Conservation (phyloP, 2,888 invertebrate species). For the Trachelus stipa region DNA sequence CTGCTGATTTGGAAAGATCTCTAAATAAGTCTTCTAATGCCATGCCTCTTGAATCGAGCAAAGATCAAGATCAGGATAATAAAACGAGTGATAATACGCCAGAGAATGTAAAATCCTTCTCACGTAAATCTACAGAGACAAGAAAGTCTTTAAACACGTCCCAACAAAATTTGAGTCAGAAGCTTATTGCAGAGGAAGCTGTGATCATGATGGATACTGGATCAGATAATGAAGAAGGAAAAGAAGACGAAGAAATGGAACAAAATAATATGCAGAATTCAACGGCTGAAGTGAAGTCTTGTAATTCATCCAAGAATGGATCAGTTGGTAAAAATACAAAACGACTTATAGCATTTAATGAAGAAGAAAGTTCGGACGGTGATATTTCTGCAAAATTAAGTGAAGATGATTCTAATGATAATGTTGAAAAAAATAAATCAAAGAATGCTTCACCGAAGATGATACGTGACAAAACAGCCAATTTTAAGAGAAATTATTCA, state of each 20-base stretch:
- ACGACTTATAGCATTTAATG: not conserved
- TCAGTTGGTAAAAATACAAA: not conserved
- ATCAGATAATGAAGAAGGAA: not conserved
- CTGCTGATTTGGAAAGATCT: not conserved
- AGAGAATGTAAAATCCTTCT: not conserved
- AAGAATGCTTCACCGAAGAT: not conserved
- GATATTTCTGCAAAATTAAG: not conserved
- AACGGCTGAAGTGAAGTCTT: not conserved
- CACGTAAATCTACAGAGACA: not conserved
- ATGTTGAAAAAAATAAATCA: not conserved
- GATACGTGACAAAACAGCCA: not conserved
- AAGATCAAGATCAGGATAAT: not conserved
- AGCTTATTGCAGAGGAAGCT: not conserved
- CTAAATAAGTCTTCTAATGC: not conserved
- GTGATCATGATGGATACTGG: not conserved
- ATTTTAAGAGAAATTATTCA: conserved; percentile 21
- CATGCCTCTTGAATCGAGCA: not conserved
- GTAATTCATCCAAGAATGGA: not conserved
- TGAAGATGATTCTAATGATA: not conserved
- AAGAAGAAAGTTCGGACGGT: not conserved
- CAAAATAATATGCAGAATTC: not conserved
- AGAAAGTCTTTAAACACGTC: not conserved
- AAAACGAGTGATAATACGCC: not conserved
- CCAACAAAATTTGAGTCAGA: not conserved
- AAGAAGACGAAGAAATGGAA: conserved; percentile 10